A percentile compares a stretch with the other conserved stretches of the same genome.
phyloP scores from a whole-genome alignment of 2,113 vertebrate genomes.

The Pithys albifrons region DNA sequence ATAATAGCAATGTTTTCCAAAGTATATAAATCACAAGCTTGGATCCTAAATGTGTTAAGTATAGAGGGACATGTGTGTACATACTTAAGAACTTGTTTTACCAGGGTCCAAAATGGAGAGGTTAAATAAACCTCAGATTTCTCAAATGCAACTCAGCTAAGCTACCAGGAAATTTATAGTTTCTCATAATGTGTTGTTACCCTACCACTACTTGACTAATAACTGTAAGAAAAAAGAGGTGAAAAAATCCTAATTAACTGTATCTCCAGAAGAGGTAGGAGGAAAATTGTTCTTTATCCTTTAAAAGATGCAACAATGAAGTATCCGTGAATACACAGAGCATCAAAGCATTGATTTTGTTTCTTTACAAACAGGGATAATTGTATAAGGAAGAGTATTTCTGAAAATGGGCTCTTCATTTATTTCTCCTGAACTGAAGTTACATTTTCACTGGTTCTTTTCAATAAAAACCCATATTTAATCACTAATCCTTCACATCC shows the following conservation, averaged over 20 bases:
- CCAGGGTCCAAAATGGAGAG: neutral
- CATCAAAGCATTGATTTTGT: constrained; percentile 2
- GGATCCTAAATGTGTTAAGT: neutral
- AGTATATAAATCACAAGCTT: neutral
- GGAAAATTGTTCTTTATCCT: neutral
- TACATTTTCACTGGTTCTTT: neutral
- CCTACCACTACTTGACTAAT: neutral
- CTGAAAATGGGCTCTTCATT: neutral
- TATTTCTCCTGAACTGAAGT: constrained; percentile 2
- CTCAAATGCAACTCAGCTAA: neutral
- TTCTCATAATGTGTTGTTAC: neutral
- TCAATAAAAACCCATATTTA: neutral
- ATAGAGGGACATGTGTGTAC: neutral
- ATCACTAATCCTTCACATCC: neutral
- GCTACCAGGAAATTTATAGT: neutral
- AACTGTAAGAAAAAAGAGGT: neutral
- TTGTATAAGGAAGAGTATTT: neutral
- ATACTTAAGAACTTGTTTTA: neutral
- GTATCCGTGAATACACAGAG: neutral
- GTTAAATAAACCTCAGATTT: neutral
- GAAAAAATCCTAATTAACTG: neutral
- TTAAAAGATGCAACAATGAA: neutral
- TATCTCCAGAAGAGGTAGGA: neutral
- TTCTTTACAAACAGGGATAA: neutral
- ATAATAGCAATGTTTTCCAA: neutral